Percentiles rank a stretch among this genome's conserved stretches.
These are phyloP conservation scores for Xiphophorus hellerii DNA, from an alignment of 2,113 vertebrate genomes.

Conservation along the genomic window DNA sequence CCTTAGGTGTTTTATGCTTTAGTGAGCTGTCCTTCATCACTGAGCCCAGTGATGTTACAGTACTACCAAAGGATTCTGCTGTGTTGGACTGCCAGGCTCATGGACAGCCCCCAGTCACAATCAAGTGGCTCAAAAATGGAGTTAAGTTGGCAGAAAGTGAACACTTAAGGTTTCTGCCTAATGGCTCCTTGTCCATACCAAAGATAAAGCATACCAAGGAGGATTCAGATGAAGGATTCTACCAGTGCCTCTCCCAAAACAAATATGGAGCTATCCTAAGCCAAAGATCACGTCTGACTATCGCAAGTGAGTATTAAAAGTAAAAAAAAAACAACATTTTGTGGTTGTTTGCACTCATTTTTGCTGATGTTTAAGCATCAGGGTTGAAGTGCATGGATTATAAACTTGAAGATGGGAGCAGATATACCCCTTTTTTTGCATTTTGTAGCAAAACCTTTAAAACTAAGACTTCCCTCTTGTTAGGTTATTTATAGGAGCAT, in stretches of 20 bases:
- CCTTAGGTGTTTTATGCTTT: conserved; percentile 86
- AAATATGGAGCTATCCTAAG: conserved; percentile 94
- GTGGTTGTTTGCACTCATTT: conserved; percentile 29
- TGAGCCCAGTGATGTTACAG: conserved; percentile 88
- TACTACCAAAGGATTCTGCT: conserved; percentile 82
- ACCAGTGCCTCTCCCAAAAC: conserved; percentile 94
- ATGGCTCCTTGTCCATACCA: conserved; percentile 90
- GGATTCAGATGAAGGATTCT: conserved; percentile 90
- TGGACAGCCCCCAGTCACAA: conserved; percentile 88
- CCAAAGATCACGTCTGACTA: conserved; percentile 90
- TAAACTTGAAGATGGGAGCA: conserved; percentile 64
- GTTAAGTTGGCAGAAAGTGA: conserved; percentile 84
- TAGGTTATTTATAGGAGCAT: conserved; percentile 54
- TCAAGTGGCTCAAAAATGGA: conserved; percentile 93
- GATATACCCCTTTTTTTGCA: conserved; percentile 40
- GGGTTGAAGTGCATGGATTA: conserved; percentile 63
- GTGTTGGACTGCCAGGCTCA: conserved; percentile 91
- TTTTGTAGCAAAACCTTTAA: conserved; percentile 29
- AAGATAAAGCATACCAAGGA: conserved; percentile 85
- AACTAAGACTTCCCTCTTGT: conserved; percentile 81
- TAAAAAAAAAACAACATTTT: neutral
- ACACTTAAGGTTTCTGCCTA: conserved; percentile 84
- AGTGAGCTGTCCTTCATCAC: conserved; percentile 92
- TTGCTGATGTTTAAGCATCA: conserved; percentile 40
- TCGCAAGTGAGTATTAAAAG: conserved; percentile 89